phyloP scores from a whole-genome alignment of 1,140 invertebrate species.

The Mamestra configurata region DNA sequence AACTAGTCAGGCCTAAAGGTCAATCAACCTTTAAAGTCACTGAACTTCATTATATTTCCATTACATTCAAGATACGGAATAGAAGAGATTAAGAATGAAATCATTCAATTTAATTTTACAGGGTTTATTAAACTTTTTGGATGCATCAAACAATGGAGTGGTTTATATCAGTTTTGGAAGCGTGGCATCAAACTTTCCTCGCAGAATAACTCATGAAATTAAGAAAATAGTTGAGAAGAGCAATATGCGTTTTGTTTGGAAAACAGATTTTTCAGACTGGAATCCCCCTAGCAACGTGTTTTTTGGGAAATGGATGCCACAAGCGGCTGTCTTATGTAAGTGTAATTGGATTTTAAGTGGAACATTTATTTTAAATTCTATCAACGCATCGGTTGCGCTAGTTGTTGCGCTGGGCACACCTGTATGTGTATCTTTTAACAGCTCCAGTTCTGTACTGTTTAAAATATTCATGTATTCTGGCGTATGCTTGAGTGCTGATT shows the following conservation, averaged over 20 bases:
- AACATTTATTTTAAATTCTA: neutral
- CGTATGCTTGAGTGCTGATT: too few relatives aligned
- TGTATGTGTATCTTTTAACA: too few relatives aligned
- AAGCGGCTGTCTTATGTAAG: constrained; percentile 53
- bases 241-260: constrained; percentile 78
- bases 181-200: constrained; percentile 64
- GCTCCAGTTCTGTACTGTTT: too few relatives aligned
- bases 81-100: too few relatives aligned
- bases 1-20: too few relatives aligned
- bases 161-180: constrained; percentile 90
- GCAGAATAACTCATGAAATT: constrained; percentile 77
- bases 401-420: neutral
- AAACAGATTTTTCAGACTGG: constrained; percentile 28
- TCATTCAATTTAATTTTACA: constrained; percentile 63
- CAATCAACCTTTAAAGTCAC: too few relatives aligned
- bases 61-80: too few relatives aligned
- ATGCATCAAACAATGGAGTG: constrained; percentile 88
- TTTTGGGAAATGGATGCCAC: constrained; percentile 48
- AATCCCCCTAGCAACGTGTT: constrained; percentile 18
- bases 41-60: too few relatives aligned
- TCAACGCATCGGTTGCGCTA: neutral
- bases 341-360: neutral
- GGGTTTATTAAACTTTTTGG: constrained; percentile 89
- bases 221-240: constrained; percentile 70
- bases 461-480: neutral